Evolutionary conservation across 2,888 invertebrate species (phyloP).

Genomic region (Colostygia pectinataria): DNA sequence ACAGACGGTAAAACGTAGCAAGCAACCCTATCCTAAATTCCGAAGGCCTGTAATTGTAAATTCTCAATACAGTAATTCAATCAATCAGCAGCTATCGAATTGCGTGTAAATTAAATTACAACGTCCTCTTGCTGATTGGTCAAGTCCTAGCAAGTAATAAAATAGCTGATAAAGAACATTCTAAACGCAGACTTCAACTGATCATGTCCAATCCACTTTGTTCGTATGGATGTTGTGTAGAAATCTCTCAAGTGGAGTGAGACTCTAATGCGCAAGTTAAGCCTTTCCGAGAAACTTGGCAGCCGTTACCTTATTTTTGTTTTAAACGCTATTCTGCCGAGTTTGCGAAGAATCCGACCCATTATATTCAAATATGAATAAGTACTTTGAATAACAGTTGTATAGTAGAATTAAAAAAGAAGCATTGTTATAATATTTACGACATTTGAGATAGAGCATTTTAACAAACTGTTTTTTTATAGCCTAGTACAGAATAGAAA

Average conservation of each 20-base stretch:
- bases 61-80: constrained; percentile 1
- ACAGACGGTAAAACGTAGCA: not conserved
- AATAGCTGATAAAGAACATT: constrained; percentile 7
- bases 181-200: constrained; percentile 3
- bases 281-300: constrained; percentile 56
- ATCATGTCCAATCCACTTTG: constrained; percentile 15
- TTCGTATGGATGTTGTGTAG: constrained; percentile 14
- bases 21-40: not conserved
- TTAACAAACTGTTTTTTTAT: too few species aligned
- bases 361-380: constrained; percentile 23
- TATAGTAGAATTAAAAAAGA: too few species aligned
- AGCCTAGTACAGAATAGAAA: too few species aligned
- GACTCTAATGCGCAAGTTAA: constrained; percentile 48
- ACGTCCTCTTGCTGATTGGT: constrained; percentile 8
- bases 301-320: constrained; percentile 42
- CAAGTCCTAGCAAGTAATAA: constrained; percentile 4
- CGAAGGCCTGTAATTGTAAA: not conserved
- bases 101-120: constrained; percentile 2
- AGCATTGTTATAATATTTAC: too few species aligned
- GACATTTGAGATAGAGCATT: too few species aligned
- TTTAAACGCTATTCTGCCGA: constrained; percentile 39
- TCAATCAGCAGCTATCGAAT: constrained; percentile 3
- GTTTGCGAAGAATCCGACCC: constrained; percentile 27
- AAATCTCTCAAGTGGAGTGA: constrained; percentile 42
- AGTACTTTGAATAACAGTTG: not conserved